Conservation (phyloP, 2,113 vertebrate genomes). For the Neolamprologus longior region DNA sequence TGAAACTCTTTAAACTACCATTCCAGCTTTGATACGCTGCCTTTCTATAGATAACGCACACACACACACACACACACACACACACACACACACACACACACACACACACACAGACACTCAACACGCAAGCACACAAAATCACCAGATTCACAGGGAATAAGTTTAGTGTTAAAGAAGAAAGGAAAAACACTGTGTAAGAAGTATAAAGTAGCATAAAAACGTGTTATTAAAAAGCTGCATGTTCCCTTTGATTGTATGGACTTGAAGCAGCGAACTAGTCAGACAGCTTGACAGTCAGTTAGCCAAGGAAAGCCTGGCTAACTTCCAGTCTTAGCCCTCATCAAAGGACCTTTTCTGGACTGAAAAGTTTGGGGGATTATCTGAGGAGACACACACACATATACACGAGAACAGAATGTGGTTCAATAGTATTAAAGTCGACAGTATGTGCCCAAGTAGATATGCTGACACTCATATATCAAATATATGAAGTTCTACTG, state of each 20-base stretch:
- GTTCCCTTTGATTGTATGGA: slow-evolving; percentile 11
- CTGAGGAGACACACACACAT: neutral
- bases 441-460: slow-evolving; percentile 1
- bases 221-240: neutral
- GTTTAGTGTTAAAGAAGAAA: neutral
- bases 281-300: slow-evolving; percentile 31
- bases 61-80: neutral
- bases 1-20: slow-evolving; percentile 34
- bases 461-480: neutral
- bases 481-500: slow-evolving; percentile 1
- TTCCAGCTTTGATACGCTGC: slow-evolving; percentile 33
- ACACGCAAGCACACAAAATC: neutral
- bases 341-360: slow-evolving; percentile 49
- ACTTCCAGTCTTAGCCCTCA: slow-evolving; percentile 37
- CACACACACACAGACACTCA: neutral
- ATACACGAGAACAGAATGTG: neutral
- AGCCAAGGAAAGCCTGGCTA: slow-evolving; percentile 49
- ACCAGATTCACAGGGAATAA: neutral
- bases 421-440: neutral
- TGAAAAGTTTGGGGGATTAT: slow-evolving; percentile 46
- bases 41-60: neutral
- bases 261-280: slow-evolving; percentile 15
- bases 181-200: neutral
- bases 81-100: neutral
- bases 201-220: neutral